These are phyloP conservation scores for Subacronicta megacephala DNA, from an alignment of 2,888 invertebrate species.

Conservation along the genomic window DNA sequence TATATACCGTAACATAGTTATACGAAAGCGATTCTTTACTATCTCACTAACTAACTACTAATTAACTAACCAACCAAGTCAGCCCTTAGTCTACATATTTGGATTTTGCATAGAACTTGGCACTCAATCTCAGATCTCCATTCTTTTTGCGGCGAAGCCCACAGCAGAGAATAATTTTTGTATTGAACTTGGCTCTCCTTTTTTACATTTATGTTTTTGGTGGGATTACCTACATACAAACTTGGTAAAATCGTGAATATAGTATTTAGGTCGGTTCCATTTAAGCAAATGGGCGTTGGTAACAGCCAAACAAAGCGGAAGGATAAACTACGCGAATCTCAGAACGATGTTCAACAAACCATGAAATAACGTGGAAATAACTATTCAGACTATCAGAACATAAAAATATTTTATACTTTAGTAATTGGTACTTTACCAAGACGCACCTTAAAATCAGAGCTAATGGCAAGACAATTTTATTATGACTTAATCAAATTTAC, in stretches of 20 bases:
- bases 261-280: neutral
- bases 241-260: neutral
- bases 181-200: no score
- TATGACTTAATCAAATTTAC: constrained; percentile 9
- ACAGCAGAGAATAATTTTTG: no score
- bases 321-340: neutral
- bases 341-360: constrained; percentile 12
- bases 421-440: constrained; percentile 1
- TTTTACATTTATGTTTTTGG: no score
- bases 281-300: constrained; percentile 5
- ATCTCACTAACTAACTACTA: no score
- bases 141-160: no score
- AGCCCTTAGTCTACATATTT: no score
- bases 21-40: no score
- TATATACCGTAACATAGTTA: no score
- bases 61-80: no score
- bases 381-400: neutral
- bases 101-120: no score
- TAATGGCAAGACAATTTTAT: constrained; percentile 13
- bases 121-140: no score
- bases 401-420: constrained; percentile 2
- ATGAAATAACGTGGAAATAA: constrained; percentile 17
- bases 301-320: neutral
- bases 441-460: constrained; percentile 1
- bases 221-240: neutral